Percentiles rank a stretch among this genome's conserved stretches.
Evolutionary conservation across 2,797 vertebrate species (phyloP).

Genomic region (Tragopan temminckii): DNA sequence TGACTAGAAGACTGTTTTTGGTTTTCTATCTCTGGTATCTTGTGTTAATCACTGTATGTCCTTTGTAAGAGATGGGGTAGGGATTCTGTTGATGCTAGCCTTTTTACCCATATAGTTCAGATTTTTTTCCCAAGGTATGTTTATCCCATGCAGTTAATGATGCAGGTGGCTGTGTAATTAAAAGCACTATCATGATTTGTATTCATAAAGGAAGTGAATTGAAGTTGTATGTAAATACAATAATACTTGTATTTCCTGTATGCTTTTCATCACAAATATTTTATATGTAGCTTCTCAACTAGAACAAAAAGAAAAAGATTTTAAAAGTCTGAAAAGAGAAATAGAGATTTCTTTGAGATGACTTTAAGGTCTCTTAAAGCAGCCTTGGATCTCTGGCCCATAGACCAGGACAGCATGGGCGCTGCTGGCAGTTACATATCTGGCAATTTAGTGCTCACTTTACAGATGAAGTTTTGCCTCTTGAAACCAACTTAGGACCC

Average conservation of each 20-base stretch:
- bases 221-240: constrained; percentile 15
- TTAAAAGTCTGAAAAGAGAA: background rate
- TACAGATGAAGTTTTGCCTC: background rate
- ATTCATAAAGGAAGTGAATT: constrained; percentile 12
- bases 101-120: background rate
- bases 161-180: constrained; percentile 17
- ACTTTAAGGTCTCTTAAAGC: background rate
- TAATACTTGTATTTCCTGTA: constrained; percentile 45
- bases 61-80: background rate
- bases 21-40: background rate
- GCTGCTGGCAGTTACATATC: background rate
- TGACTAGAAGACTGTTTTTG: background rate
- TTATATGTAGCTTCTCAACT: background rate
- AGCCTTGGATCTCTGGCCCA: accelerated
- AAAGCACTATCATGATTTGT: constrained; percentile 20
- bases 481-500: background rate
- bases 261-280: constrained; percentile 9
- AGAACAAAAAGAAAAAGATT: background rate
- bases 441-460: accelerated
- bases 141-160: background rate
- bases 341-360: background rate
- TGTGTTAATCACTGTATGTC: background rate
- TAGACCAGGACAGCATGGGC: background rate
- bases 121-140: background rate
- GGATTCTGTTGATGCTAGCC: background rate